Percentiles rank a stretch among this genome's conserved stretches.
phyloP scores from a whole-genome alignment of 2,888 invertebrate species.

The Rhimphoctona megacephalus region DNA sequence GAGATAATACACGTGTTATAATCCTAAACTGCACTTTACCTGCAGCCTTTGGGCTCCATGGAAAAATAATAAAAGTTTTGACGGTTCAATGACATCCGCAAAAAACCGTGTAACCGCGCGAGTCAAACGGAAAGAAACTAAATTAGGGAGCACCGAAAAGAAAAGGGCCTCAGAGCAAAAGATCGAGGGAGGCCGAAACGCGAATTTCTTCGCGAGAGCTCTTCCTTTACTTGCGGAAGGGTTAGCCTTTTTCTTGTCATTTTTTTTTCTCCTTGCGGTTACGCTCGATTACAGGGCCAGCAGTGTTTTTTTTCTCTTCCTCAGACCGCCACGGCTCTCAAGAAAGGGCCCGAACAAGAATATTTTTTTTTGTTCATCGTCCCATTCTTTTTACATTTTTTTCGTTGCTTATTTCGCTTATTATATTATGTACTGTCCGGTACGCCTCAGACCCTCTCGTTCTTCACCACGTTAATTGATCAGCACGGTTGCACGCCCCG shows the following conservation, averaged over 20 bases:
- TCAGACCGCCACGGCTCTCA: constrained; percentile 44
- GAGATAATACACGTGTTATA: neutral
- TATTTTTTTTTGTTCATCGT: neutral
- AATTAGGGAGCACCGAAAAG: constrained; percentile 48
- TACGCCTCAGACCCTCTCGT: constrained; percentile 59
- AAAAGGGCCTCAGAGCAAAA: constrained; percentile 12
- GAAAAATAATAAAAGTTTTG: neutral
- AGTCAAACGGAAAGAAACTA: constrained; percentile 54
- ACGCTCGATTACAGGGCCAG: constrained; percentile 66
- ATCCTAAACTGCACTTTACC: neutral
- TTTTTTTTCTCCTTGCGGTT: constrained; percentile 59
- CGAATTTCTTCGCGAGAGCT: constrained; percentile 63
- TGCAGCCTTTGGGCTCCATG: constrained; percentile 3
- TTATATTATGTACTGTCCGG: constrained; percentile 60
- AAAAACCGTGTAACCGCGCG: constrained; percentile 41
- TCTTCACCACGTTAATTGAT: constrained; percentile 66
- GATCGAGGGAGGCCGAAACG: constrained; percentile 52
- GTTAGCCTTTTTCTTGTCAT: constrained; percentile 21
- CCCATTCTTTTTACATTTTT: constrained; percentile 12
- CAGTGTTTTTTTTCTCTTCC: constrained; percentile 47
- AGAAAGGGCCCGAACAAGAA: constrained; percentile 59
- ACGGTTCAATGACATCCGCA: constrained; percentile 62
- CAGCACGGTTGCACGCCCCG: constrained; percentile 62
- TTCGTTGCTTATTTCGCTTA: constrained; percentile 49
- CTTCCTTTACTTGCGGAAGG: constrained; percentile 45